Conservation (phyloP, 2,888 invertebrate species). For the Perithous albicinctus region DNA sequence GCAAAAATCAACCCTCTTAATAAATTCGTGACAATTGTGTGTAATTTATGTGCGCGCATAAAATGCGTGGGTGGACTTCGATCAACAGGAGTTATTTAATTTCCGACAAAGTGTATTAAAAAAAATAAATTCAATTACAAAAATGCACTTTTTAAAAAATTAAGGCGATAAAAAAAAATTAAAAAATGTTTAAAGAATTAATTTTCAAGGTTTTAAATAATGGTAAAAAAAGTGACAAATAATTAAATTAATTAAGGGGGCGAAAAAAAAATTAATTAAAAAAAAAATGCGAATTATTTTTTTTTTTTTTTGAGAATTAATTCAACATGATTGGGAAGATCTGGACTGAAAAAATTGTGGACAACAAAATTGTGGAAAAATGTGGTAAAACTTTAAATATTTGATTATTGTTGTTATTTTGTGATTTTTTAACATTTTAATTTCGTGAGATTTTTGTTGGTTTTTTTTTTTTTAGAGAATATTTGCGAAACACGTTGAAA, state of each 20-base stretch:
- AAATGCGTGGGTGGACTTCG: constrained; percentile 22
- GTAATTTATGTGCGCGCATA: constrained; percentile 22
- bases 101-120: not conserved
- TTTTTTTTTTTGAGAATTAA: not conserved
- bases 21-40: not conserved
- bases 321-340: not conserved
- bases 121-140: too few relatives aligned
- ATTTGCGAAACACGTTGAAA: constrained; percentile 17
- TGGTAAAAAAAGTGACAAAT: too few relatives aligned
- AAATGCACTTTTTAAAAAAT: too few relatives aligned
- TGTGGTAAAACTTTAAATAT: constrained; percentile 12
- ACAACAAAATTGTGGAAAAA: not conserved
- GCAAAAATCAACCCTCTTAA: not conserved
- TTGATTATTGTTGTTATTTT: not conserved
- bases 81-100: constrained; percentile 23
- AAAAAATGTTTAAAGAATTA: too few relatives aligned
- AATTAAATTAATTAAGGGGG: too few relatives aligned
- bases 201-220: too few relatives aligned
- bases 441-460: constrained; percentile 6
- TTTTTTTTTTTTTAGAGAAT: not conserved
- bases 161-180: too few relatives aligned
- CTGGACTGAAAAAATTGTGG: constrained; percentile 1
- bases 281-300: not conserved
- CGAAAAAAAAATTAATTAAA: not conserved
- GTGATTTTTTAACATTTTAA: not conserved